phyloP scores from a whole-genome alignment of 2,888 invertebrate species.

The Heterodera filipjevi region DNA sequence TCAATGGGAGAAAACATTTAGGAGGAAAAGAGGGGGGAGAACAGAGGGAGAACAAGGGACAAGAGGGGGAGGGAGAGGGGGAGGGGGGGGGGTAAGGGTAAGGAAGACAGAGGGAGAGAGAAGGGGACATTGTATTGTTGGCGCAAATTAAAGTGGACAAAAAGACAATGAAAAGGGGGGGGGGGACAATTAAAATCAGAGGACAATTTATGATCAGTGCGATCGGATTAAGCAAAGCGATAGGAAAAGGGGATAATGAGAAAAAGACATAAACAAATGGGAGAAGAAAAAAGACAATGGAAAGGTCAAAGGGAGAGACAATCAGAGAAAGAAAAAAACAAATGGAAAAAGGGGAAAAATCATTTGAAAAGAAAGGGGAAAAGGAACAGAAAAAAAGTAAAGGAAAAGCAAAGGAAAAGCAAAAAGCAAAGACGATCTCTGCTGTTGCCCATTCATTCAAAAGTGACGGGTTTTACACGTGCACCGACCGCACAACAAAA shows the following conservation, averaged over 20 bases:
- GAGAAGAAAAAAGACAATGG: too few relatives aligned
- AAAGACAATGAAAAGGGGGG: neutral
- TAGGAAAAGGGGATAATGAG: too few relatives aligned
- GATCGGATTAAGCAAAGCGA: slow-evolving; percentile 1
- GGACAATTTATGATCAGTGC: neutral
- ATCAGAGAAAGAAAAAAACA: too few relatives aligned
- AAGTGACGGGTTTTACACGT: neutral
- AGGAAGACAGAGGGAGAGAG: neutral
- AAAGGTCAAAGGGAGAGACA: too few relatives aligned
- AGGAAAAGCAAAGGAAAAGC: too few relatives aligned
- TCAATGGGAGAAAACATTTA: slow-evolving; percentile 5
- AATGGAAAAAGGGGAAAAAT: too few relatives aligned
- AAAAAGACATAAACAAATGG: too few relatives aligned
- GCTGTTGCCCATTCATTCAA: too few relatives aligned
- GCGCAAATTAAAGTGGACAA: neutral
- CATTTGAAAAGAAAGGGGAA: neutral
- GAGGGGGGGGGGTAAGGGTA: neutral
- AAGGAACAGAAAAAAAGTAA: neutral
- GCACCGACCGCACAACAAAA: neutral
- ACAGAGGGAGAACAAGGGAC: neutral
- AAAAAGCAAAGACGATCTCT: too few relatives aligned
- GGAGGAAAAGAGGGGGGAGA: neutral
- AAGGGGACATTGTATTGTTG: too few relatives aligned
- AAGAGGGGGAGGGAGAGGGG: neutral
- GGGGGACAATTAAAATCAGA: neutral